Percentiles rank a stretch among this genome's conserved stretches.
phyloP scores from a whole-genome alignment of 1,140 invertebrate genomes.

The Platorchestia sp. region DNA sequence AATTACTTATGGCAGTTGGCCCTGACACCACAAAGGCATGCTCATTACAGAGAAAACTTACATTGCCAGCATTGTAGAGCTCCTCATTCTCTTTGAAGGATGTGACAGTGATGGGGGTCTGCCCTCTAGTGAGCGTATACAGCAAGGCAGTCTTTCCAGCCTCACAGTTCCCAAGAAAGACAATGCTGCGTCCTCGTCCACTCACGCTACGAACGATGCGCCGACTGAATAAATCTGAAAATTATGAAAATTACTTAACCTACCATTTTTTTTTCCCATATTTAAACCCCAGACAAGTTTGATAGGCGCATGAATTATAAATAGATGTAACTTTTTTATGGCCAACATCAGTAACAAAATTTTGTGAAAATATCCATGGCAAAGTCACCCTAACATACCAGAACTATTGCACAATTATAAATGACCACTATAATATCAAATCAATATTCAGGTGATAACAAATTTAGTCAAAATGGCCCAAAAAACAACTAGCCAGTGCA shows the following conservation, averaged over 20 bases:
- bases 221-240: not conserved
- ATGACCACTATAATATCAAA: no score
- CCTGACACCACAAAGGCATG: no score
- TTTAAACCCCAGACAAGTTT: no score
- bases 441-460: no score
- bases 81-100: conserved; percentile 36
- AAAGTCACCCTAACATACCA: no score
- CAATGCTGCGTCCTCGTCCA: conserved; percentile 34
- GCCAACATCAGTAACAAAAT: no score
- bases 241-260: not conserved
- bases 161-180: conserved; percentile 36
- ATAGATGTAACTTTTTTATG: not conserved
- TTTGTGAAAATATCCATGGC: no score
- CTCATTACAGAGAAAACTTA: not conserved
- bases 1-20: no score
- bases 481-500: no score
- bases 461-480: no score
- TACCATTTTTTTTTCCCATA: no score
- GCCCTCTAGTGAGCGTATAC: not conserved
- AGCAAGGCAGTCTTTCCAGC: conserved; percentile 11
- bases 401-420: no score
- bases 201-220: not conserved
- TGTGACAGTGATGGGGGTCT: conserved; percentile 25
- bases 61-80: not conserved
- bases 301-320: not conserved